These are phyloP conservation scores for Ernsta delagoae DNA, from an alignment of 2,888 invertebrate species.

Conservation along the genomic window DNA sequence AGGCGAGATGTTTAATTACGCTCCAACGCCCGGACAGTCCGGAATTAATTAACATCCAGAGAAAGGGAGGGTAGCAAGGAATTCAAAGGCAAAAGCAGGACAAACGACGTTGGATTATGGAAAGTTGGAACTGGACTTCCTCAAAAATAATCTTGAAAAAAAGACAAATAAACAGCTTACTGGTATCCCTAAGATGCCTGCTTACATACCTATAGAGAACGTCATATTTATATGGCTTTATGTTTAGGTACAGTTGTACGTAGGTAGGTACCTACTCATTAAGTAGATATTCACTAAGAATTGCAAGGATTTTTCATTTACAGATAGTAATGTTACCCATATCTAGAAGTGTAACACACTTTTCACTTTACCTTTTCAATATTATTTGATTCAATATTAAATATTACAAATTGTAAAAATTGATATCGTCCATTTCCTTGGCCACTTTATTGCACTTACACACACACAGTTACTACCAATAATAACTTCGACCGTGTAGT, in stretches of 20 bases:
- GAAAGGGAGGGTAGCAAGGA: constrained; percentile 56
- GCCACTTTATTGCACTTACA: too few species aligned
- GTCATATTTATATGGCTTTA: background rate
- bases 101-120: background rate
- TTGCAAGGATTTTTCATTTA: too few species aligned
- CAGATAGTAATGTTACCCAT: too few species aligned
- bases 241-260: too few species aligned
- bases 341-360: too few species aligned
- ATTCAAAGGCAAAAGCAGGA: constrained; percentile 19
- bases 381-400: too few species aligned
- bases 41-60: constrained; percentile 73
- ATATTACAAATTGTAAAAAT: too few species aligned
- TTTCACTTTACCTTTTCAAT: too few species aligned
- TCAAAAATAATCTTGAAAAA: background rate
- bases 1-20: constrained; percentile 83
- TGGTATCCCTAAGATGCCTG: background rate
- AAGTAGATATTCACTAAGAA: too few species aligned
- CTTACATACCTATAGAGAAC: background rate
- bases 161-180: background rate
- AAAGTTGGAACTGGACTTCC: constrained; percentile 12
- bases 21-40: constrained; percentile 59
- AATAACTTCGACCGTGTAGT: constrained; percentile 18
- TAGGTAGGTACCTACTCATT: too few species aligned
- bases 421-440: too few species aligned
- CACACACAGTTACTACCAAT: too few species aligned